Conservation (phyloP, 2,888 invertebrate genomes). For the Nemoura dubitans region DNA sequence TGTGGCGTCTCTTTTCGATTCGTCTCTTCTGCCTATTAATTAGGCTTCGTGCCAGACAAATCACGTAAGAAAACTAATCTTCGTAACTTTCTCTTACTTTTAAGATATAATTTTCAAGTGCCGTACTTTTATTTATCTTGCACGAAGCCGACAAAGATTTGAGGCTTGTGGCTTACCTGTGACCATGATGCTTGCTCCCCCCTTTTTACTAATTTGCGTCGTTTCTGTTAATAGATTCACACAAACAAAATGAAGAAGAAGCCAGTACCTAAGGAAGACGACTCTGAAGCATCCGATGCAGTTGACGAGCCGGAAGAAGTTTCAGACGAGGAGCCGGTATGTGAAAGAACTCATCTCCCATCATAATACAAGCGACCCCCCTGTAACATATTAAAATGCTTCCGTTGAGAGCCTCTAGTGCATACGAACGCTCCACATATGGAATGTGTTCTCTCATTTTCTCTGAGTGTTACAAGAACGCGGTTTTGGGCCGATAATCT, state of each 20-base stretch:
- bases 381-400: not conserved
- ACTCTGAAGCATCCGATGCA: conserved; percentile 27
- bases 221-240: conserved; percentile 3
- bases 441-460: not conserved
- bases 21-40: not conserved
- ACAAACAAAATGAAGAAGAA: conserved; percentile 18
- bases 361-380: conserved; percentile 4
- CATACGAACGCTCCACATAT: not conserved
- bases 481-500: not conserved
- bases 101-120: not conserved
- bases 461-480: not conserved
- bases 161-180: not conserved
- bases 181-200: not conserved
- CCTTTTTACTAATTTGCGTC: not conserved
- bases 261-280: conserved; percentile 24
- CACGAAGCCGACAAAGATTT: not conserved
- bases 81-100: not conserved
- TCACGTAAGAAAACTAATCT: not conserved
- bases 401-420: not conserved
- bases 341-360: not conserved
- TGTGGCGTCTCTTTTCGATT: not conserved
- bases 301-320: conserved; percentile 31
- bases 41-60: not conserved
- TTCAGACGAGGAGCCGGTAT: conserved; percentile 22
- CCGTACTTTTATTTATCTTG: not conserved